Evolutionary conservation across 2,888 invertebrate species (phyloP), one percentile per base, ranked within the genome.

Genomic region (Mythimna ferrago): DNA sequence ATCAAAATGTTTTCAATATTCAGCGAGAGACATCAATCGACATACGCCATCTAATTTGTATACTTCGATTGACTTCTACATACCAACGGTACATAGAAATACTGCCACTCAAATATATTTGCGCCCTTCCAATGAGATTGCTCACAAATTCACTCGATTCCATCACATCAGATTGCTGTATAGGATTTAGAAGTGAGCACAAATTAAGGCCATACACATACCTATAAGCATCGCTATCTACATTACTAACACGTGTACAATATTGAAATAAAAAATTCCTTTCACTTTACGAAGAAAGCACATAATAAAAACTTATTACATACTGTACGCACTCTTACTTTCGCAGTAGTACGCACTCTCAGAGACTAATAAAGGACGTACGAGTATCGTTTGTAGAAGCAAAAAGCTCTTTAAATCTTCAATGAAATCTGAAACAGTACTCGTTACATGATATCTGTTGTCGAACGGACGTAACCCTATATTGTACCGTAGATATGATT

Each of bases 111-210:
- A 62, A 62, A 69, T 71, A 79, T 86, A 76, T 79, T 77, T 71
- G 70, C 74, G 65, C 70, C 44, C 72, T 69, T 53, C 71, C 74
- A 83, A 89, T 82, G 78, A 81, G 81, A 87, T 88, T 87, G 86
- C 86, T 85, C 75, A 80, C 79, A 82, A 82, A 85, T 85, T 84
- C 83, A 82, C 83, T 84, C 78, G 72, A 80, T 84, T 84, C 71
- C 77, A 80, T 86, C 81, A 80, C 77, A 78, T 76, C 74, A 76
- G 75, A 71, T 76, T 66, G 73, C 60, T 67, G 71, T 81, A 78
- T 71, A 84, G 63, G 86, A 77, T 83, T 83, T 73, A 57, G 62
- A 66, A 78, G 73, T 63, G 70, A 67, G 65, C 71, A 79, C 67
- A 79, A 86, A 88, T 88, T 81, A 79, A 81, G 67, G 66, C 54